Evolutionary conservation across 2,888 invertebrate species (phyloP).

Genomic region (Esperia sulphurella): DNA sequence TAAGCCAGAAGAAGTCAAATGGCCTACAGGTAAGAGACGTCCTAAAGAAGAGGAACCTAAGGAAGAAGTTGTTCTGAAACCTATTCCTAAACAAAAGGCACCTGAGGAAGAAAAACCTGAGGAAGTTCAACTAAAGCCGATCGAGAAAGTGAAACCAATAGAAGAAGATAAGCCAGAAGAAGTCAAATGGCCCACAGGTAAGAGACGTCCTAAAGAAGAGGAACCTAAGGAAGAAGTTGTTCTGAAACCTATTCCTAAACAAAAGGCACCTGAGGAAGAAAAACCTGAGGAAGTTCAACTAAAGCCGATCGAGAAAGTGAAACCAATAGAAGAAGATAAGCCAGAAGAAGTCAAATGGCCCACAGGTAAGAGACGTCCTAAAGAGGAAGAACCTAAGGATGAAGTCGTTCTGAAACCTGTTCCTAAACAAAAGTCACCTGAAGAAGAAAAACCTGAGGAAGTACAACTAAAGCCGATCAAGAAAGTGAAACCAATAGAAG

Average conservation of each 20-base stretch:
- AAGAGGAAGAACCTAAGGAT: slow-evolving; percentile 51
- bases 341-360: slow-evolving; percentile 43
- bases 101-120: slow-evolving; percentile 29
- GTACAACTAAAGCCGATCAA: slow-evolving; percentile 33
- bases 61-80: slow-evolving; percentile 68
- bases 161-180: slow-evolving; percentile 37
- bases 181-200: slow-evolving; percentile 45
- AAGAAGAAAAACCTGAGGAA: slow-evolving; percentile 46
- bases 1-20: slow-evolving; percentile 40
- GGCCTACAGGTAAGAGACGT: slow-evolving; percentile 43
- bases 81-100: slow-evolving; percentile 32
- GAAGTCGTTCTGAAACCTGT: slow-evolving; percentile 40
- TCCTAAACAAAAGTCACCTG: slow-evolving; percentile 40
- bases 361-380: slow-evolving; percentile 23
- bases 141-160: slow-evolving; percentile 27
- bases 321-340: slow-evolving; percentile 37
- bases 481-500: slow-evolving; percentile 29
- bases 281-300: slow-evolving; percentile 39
- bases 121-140: slow-evolving; percentile 51
- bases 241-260: slow-evolving; percentile 61
- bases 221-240: slow-evolving; percentile 61
- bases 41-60: slow-evolving; percentile 42
- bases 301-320: slow-evolving; percentile 35
- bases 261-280: slow-evolving; percentile 54
- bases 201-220: slow-evolving; percentile 47